Evolutionary conservation across 2,888 invertebrate genomes (phyloP).

Genomic region (Pachydiplax longipennis): DNA sequence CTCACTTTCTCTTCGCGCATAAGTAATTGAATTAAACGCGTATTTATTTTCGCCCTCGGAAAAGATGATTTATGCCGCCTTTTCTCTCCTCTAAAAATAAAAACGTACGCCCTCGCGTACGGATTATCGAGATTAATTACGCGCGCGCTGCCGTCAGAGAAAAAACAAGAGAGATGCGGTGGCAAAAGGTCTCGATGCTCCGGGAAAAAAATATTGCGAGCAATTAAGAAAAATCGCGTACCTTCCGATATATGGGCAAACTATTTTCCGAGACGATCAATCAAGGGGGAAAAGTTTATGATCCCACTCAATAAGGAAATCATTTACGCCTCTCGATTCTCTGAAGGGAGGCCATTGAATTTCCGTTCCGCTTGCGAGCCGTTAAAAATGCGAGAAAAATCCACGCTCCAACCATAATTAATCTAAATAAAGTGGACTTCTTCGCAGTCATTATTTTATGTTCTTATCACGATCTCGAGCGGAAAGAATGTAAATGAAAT

Average conservation of each 20-base stretch:
- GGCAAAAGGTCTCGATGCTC: neutral
- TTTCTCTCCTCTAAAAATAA: neutral
- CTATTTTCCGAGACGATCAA: neutral
- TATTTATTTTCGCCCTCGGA: constrained; percentile 27
- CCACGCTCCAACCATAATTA: neutral
- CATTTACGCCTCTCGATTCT: neutral
- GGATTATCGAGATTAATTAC: constrained; percentile 1
- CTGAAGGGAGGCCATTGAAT: neutral
- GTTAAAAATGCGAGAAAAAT: neutral
- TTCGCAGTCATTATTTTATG: neutral
- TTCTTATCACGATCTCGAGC: no score
- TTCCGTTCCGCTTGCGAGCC: neutral
- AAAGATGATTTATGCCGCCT: constrained; percentile 14
- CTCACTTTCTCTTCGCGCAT: neutral
- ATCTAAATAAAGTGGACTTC: neutral
- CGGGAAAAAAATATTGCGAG: constrained; percentile 29
- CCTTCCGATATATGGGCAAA: constrained; percentile 2
- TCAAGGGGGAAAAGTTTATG: neutral
- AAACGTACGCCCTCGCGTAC: neutral
- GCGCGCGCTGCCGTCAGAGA: neutral
- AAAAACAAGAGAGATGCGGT: neutral
- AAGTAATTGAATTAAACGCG: constrained; percentile 38
- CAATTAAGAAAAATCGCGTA: constrained; percentile 38
- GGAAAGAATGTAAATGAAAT: no score
- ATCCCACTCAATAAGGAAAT: neutral